phyloP scores from a whole-genome alignment of 2,113 vertebrate genomes.

The Trogon surrucura region DNA sequence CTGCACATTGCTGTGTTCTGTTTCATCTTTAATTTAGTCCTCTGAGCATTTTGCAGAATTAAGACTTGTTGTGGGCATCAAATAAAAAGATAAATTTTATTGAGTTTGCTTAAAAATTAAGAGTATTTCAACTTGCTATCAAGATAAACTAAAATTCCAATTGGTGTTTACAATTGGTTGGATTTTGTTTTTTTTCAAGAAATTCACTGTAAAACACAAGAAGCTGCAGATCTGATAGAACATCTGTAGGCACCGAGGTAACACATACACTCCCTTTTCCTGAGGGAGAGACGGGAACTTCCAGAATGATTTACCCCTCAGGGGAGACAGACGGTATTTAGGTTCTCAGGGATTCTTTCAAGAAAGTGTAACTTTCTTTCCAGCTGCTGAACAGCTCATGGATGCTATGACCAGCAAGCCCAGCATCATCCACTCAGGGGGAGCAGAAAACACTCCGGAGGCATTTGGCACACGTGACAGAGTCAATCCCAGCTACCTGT shows the following conservation, averaged over 20 bases:
- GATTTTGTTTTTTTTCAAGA: background rate
- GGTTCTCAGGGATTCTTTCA: background rate
- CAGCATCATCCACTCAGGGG: background rate
- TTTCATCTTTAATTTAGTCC: conserved; percentile 71
- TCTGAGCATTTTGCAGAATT: conserved; percentile 51
- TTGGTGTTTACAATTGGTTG: background rate
- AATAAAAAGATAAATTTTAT: conserved; percentile 31
- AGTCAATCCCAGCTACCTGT: background rate
- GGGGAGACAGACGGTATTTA: background rate
- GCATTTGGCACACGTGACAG: background rate
- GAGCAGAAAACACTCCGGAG: background rate
- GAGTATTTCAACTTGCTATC: background rate
- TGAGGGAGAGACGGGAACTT: background rate
- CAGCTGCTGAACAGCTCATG: background rate
- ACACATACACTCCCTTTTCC: background rate
- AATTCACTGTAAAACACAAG: background rate
- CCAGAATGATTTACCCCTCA: background rate
- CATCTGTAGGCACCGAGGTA: background rate
- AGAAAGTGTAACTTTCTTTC: background rate
- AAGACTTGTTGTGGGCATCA: background rate
- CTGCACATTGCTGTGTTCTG: background rate
- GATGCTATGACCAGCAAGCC: background rate
- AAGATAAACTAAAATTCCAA: conserved; percentile 7
- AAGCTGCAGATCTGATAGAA: background rate
- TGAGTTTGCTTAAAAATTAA: background rate